Conservation (phyloP, 2,797 vertebrate species). For the Parauchenoglanis ngamensis region DNA sequence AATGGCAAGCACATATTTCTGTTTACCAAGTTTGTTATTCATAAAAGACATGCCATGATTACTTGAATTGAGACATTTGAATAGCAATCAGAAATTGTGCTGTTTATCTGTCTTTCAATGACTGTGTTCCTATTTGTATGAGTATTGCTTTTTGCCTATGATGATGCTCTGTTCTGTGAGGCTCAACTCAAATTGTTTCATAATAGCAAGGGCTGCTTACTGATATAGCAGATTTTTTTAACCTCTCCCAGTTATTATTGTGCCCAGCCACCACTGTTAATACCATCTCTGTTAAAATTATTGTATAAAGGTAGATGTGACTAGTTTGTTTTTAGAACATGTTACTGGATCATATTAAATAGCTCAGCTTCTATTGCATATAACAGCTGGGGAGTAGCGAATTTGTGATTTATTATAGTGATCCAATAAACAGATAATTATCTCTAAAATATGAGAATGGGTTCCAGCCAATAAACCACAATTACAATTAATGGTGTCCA, state of each 20-base stretch:
- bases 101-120: background rate
- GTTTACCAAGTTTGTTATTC: conserved; percentile 19
- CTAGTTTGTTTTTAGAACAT: background rate
- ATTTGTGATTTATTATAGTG: conserved; percentile 52
- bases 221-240: background rate
- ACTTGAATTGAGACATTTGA: background rate
- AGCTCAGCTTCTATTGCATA: conserved; percentile 33
- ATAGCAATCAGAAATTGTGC: conserved; percentile 7
- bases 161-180: background rate
- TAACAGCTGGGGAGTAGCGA: conserved; percentile 48
- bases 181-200: background rate
- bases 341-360: background rate
- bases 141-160: background rate
- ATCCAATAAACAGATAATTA: conserved; percentile 57
- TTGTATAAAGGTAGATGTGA: background rate
- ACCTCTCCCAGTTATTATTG: background rate
- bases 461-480: conserved; percentile 64
- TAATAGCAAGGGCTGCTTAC: background rate
- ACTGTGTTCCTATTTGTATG: background rate
- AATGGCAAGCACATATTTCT: background rate
- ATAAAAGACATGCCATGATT: conserved; percentile 16
- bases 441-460: conserved; percentile 65
- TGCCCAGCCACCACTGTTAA: background rate
- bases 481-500: conserved; percentile 66
- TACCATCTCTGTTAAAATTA: background rate